A percentile compares a stretch with the other conserved stretches of the same genome.
Evolutionary conservation across 2,113 vertebrate genomes (phyloP).

Genomic region (Chaenogobius annularis): DNA sequence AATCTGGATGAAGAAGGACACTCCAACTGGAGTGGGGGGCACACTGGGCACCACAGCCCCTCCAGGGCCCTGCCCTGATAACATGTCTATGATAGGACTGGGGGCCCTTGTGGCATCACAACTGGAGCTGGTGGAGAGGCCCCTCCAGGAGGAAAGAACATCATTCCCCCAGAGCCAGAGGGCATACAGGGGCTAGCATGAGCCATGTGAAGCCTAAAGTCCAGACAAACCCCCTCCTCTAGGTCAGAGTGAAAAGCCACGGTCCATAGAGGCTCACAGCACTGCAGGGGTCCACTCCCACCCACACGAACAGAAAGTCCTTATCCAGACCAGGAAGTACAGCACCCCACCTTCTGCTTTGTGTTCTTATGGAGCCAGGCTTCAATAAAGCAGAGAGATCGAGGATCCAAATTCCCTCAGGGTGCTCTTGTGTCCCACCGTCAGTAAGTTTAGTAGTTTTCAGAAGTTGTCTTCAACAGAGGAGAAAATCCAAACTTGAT

Average conservation of each 20-base stretch:
- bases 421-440: conserved; percentile 5
- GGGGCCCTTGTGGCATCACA: conserved; percentile 59
- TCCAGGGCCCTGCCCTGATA: conserved; percentile 49
- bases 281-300: conserved; percentile 29
- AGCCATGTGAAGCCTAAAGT: conserved; percentile 27
- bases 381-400: conserved; percentile 35
- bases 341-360: conserved; percentile 27
- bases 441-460: not conserved
- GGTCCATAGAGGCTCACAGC: conserved; percentile 18
- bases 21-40: conserved; percentile 68
- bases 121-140: conserved; percentile 58
- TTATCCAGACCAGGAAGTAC: conserved; percentile 56
- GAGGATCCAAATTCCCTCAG: conserved; percentile 16
- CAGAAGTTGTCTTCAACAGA: conserved; percentile 52
- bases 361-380: conserved; percentile 14
- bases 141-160: conserved; percentile 68
- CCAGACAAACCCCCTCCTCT: conserved; percentile 46
- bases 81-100: conserved; percentile 57
- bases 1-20: conserved; percentile 91
- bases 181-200: conserved; percentile 73
- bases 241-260: conserved; percentile 27
- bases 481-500: conserved; percentile 72
- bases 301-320: conserved; percentile 41
- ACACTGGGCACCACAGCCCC: conserved; percentile 34
- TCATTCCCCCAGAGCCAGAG: conserved; percentile 60